Percentiles rank a stretch among this genome's conserved stretches.
Conservation (phyloP, 2,113 vertebrate species). For the Pseudorectes ferrugineus region DNA sequence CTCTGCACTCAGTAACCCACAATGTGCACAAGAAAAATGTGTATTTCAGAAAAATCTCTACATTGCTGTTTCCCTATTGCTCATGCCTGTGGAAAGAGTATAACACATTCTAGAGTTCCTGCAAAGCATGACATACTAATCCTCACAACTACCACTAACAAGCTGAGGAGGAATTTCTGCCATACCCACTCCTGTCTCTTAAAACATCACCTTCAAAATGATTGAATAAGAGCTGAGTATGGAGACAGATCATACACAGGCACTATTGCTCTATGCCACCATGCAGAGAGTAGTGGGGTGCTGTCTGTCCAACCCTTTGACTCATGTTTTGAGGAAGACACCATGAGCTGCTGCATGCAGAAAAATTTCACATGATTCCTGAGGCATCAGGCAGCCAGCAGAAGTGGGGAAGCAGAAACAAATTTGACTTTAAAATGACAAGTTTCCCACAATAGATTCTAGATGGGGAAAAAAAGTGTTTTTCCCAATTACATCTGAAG, state of each 20-base stretch:
- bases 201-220: not conserved
- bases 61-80: not conserved
- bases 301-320: not conserved
- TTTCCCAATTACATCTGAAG: not conserved
- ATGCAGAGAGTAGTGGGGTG: not conserved
- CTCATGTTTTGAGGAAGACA: not conserved
- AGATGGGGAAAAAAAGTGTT: not conserved
- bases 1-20: not conserved
- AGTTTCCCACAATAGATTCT: not conserved
- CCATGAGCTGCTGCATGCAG: not conserved
- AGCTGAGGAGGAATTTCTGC: not conserved
- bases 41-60: not conserved
- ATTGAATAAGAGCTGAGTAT: not conserved
- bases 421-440: not conserved
- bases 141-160: not conserved
- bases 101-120: not conserved
- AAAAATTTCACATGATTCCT: not conserved
- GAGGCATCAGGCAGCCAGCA: not conserved
- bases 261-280: not conserved
- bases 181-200: not conserved
- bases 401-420: not conserved
- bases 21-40: not conserved
- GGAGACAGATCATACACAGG: not conserved
- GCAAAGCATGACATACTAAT: not conserved
- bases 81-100: not conserved